Evolutionary conservation across 2,797 vertebrate species (phyloP).

Genomic region (Parambassis ranga): DNA sequence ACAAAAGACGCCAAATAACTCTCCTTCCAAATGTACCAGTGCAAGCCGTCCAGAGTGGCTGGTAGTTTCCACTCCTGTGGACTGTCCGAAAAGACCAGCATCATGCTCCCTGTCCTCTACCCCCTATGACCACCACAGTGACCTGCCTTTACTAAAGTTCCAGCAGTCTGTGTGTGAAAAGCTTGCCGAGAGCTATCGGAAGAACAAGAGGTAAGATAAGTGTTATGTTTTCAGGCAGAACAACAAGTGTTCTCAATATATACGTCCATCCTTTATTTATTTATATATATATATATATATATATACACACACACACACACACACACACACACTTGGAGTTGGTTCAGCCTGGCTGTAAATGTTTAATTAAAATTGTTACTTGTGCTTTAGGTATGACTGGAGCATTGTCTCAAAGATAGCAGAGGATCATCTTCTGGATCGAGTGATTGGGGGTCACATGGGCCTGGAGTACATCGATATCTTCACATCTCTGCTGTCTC

Average conservation of each 20-base stretch:
- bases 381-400: slow-evolving; percentile 76
- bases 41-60: neutral
- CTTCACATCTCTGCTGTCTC: slow-evolving; percentile 84
- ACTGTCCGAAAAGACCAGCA: neutral
- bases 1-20: neutral
- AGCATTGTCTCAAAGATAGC: slow-evolving; percentile 80
- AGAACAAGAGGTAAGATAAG: slow-evolving; percentile 74
- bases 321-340: too few species aligned
- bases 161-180: slow-evolving; percentile 85
- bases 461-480: slow-evolving; percentile 87
- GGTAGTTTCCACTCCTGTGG: slow-evolving; percentile 30
- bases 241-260: too few species aligned
- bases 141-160: slow-evolving; percentile 85
- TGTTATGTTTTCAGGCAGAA: too few species aligned
- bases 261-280: too few species aligned
- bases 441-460: slow-evolving; percentile 91
- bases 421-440: slow-evolving; percentile 77
- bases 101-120: slow-evolving; percentile 12
- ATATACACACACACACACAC: too few species aligned
- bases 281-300: too few species aligned
- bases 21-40: slow-evolving; percentile 33
- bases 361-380: rapidly evolving
- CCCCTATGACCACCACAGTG: neutral
- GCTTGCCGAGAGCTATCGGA: slow-evolving; percentile 80
- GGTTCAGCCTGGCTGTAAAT: neutral